These are phyloP conservation scores for Apomyelois bistriatella DNA, from an alignment of 2,888 invertebrate species.

Conservation along the genomic window DNA sequence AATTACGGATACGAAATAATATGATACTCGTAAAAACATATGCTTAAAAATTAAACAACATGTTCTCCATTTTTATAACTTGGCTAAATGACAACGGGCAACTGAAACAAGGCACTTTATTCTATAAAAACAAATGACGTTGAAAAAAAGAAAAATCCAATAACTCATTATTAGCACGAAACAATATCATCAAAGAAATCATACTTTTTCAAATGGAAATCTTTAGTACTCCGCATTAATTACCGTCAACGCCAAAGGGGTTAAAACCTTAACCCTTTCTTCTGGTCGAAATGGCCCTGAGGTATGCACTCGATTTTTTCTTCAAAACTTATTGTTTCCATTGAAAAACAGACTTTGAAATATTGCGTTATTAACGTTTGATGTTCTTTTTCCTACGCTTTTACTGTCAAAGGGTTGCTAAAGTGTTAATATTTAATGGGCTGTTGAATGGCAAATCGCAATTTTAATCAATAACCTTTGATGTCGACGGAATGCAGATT, in stretches of 20 bases:
- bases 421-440: slow-evolving; percentile 15
- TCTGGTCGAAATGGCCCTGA: slow-evolving; percentile 44
- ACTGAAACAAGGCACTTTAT: background rate
- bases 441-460: background rate
- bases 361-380: slow-evolving; percentile 70
- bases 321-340: slow-evolving; percentile 73
- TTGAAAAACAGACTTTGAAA: slow-evolving; percentile 63
- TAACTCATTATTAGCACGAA: slow-evolving; percentile 31
- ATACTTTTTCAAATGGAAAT: slow-evolving; percentile 40
- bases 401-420: slow-evolving; percentile 13
- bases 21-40: no score
- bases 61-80: no score
- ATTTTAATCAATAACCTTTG: slow-evolving; percentile 10
- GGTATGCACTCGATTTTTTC: slow-evolving; percentile 63
- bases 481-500: background rate
- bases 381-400: slow-evolving; percentile 33
- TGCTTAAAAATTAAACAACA: no score
- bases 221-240: slow-evolving; percentile 66
- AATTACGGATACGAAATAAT: no score
- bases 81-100: no score
- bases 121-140: background rate
- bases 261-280: slow-evolving; percentile 63
- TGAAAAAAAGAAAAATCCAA: slow-evolving; percentile 7
- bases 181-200: slow-evolving; percentile 58
- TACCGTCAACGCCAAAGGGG: slow-evolving; percentile 66